Conservation (phyloP, 2,797 vertebrate species). For the Macropodus opercularis region DNA sequence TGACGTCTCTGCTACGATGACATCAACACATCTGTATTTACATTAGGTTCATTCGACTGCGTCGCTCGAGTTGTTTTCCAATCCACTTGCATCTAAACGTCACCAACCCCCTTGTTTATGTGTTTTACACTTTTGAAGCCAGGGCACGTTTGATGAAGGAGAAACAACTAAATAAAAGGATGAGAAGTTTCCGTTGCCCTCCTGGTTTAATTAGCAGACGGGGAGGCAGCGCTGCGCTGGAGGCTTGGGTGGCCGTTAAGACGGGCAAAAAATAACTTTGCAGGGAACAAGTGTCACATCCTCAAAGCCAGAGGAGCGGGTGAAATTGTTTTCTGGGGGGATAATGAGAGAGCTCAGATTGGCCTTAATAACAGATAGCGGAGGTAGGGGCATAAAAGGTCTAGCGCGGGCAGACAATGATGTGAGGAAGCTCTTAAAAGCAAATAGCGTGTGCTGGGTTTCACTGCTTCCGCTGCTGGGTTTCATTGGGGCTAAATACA, state of each 20-base stretch:
- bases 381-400: constrained; percentile 76
- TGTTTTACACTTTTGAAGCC: constrained; percentile 57
- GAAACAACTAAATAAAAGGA: constrained; percentile 56
- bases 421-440: constrained; percentile 79
- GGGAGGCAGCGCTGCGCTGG: constrained; percentile 56
- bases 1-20: background rate
- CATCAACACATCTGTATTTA: background rate
- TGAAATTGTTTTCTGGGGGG: constrained; percentile 70
- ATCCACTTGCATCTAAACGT: constrained; percentile 29
- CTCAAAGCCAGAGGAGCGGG: constrained; percentile 70
- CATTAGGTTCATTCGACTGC: background rate
- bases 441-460: constrained; percentile 78
- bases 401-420: constrained; percentile 78
- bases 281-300: constrained; percentile 59
- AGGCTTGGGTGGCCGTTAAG: constrained; percentile 78
- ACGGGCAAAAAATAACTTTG: constrained; percentile 70
- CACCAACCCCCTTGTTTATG: constrained; percentile 47
- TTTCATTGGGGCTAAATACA: constrained; percentile 81
- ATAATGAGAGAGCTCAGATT: constrained; percentile 77
- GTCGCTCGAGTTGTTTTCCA: constrained; percentile 36
- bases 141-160: constrained; percentile 56
- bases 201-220: constrained; percentile 77
- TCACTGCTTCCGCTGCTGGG: constrained; percentile 77
- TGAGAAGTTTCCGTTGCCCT: constrained; percentile 71
- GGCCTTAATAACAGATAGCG: constrained; percentile 82